Evolutionary conservation across 2,113 vertebrate species (phyloP), one percentile per base, ranked within the genome.

Genomic region (Falco punctatus): DNA sequence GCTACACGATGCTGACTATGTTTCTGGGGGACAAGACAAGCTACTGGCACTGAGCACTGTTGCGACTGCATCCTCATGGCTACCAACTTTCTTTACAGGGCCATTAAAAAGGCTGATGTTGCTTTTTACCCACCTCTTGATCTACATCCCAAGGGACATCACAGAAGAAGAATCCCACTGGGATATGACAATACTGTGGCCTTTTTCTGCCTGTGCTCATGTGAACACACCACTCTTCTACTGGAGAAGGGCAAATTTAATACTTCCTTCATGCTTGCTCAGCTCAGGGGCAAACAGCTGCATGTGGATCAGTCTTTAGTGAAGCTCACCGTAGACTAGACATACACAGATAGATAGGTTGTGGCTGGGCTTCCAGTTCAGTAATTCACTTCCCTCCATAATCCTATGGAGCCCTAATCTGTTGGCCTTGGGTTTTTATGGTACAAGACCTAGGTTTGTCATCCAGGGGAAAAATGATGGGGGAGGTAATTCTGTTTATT

Each of bases 401-500:
- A 75, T 83, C 61, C 86, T 70, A 16, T 6, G 54, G 27, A 96
- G 35, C n/a, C 54, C 35, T 58, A 19, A 80, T 73, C 70, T 51
- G 12, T 85, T 85, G 84, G 73, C 57, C 81, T 85, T 69, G 52
- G 6, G 18, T 65, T 65, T 74, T 79, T 40, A n/a, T 4, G 17
- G 86, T 77, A 54, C 65, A 70, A 94, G 58, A 55, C 77, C 66
- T 58, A 81, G 40, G 87, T 96, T 90, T 95, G 79, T 78, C 74
- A 44, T 88, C 35, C 23, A 84, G 49, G 70, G 57, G 13, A 52
- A 83, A 62, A 71, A 77, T 0, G 0, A 78, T 18, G 38, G 81
- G 73, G 94, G 92, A 88, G 66, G 90, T 52, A 85, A 90, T 81
- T 82, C 69, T 95, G 80, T 84, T 95, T 96, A 80, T 95, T 96